phyloP scores from a whole-genome alignment of 2,113 vertebrate species.

The Silurus glanis region DNA sequence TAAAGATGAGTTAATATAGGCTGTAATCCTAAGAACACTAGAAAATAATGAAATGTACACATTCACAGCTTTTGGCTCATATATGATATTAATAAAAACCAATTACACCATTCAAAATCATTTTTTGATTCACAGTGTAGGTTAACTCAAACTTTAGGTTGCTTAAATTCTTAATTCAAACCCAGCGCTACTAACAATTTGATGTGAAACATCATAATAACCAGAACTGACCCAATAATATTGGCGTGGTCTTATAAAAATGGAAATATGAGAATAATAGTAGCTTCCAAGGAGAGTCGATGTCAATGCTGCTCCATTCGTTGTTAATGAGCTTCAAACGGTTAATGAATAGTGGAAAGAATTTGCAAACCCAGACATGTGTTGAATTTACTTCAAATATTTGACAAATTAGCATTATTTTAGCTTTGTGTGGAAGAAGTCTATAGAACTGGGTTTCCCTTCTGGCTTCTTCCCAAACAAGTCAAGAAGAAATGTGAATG shows the following conservation, averaged over 20 bases:
- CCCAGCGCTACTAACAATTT: background rate
- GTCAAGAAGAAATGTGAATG: too few relatives aligned
- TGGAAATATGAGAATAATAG: background rate
- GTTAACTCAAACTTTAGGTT: background rate
- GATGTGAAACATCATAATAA: background rate
- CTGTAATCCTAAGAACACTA: background rate
- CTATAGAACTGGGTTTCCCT: too few relatives aligned
- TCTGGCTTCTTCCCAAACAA: too few relatives aligned
- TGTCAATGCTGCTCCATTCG: too few relatives aligned
- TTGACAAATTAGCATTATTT: too few relatives aligned
- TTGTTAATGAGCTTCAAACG: too few relatives aligned
- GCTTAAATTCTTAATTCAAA: background rate
- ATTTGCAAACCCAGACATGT: too few relatives aligned
- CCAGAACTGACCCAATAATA: background rate
- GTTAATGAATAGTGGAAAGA: too few relatives aligned
- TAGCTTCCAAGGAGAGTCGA: background rate
- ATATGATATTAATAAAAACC: background rate
- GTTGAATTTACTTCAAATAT: too few relatives aligned
- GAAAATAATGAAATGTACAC: background rate
- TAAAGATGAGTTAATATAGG: background rate
- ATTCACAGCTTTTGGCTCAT: background rate
- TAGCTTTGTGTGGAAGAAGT: too few relatives aligned
- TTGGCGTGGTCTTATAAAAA: background rate
- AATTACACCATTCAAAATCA: background rate
- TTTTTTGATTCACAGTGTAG: background rate